These are phyloP conservation scores for Drosophila bunnanda DNA, from an alignment of 2,888 invertebrate species.

Conservation along the genomic window DNA sequence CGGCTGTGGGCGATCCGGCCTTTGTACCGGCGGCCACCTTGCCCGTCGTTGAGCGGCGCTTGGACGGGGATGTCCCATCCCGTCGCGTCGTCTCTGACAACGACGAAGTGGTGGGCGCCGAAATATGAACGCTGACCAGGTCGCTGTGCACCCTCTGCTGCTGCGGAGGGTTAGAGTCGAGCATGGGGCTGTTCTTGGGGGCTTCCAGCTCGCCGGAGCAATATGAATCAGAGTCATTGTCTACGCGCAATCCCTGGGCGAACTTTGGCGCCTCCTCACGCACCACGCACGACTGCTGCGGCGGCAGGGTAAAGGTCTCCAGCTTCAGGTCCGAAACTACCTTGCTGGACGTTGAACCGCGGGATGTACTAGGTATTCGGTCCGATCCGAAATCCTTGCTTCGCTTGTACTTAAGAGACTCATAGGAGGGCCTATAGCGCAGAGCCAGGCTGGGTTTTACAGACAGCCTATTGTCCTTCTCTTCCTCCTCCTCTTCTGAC, in stretches of 20 bases:
- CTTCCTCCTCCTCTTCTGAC: constrained; percentile 4
- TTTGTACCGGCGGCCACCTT: constrained; percentile 1
- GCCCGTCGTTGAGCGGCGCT: constrained; percentile 30
- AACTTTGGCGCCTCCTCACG: constrained; percentile 67
- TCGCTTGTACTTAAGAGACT: constrained; percentile 56
- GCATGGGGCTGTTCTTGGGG: constrained; percentile 38
- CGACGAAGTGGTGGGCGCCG: constrained; percentile 15
- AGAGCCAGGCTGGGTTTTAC: constrained; percentile 50
- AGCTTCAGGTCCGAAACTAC: constrained; percentile 44
- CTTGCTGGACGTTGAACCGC: neutral
- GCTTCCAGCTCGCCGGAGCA: constrained; percentile 52
- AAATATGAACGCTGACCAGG: constrained; percentile 24
- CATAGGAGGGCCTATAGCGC: constrained; percentile 69
- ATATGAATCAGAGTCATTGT: constrained; percentile 58
- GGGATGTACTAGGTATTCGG: neutral
- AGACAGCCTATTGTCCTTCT: constrained; percentile 4
- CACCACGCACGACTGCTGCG: constrained; percentile 67
- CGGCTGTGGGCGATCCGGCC: neutral
- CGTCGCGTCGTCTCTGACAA: constrained; percentile 1
- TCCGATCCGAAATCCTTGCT: constrained; percentile 39
- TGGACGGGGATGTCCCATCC: constrained; percentile 12
- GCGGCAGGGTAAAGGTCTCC: constrained; percentile 64
- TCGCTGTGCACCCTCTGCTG: neutral
- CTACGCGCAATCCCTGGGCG: constrained; percentile 48
- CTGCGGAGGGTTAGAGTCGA: constrained; percentile 8